These are phyloP conservation scores for Brachionus sp. DNA, from an alignment of 1,140 invertebrate genomes.

Conservation along the genomic window DNA sequence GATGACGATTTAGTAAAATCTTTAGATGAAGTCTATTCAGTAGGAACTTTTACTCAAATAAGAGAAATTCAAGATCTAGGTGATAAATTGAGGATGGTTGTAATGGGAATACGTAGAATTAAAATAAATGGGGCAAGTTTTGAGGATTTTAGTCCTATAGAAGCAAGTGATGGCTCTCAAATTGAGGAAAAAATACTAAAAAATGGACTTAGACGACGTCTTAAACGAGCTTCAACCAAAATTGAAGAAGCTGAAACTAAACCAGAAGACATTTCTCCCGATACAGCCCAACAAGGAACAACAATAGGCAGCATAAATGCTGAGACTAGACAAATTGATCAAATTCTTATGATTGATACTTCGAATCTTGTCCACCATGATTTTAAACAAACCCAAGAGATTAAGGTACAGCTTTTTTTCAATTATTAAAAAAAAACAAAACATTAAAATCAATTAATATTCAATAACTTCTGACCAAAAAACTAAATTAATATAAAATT, in stretches of 20 bases:
- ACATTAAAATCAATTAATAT: no score
- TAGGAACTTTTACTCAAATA: slow-evolving; percentile 97
- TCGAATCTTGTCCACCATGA: slow-evolving; percentile 86
- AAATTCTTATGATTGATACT: slow-evolving; percentile 84
- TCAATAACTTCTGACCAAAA: no score
- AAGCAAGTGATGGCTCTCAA: not conserved
- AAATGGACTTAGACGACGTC: slow-evolving; percentile 34
- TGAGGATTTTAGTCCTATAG: not conserved
- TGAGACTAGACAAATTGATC: slow-evolving; percentile 27
- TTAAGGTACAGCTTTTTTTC: slow-evolving; percentile 67
- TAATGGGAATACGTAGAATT: slow-evolving; percentile 81
- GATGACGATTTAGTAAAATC: slow-evolving; percentile 83
- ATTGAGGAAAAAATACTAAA: slow-evolving; percentile 33
- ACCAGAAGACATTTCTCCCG: not conserved
- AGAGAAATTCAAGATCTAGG: slow-evolving; percentile 93
- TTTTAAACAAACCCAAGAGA: slow-evolving; percentile 85
- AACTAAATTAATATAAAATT: no score
- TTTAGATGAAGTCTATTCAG: slow-evolving; percentile 78
- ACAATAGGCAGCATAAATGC: not conserved
- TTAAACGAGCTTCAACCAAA: not conserved
- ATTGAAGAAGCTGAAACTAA: slow-evolving; percentile 46
- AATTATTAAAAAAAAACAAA: no score
- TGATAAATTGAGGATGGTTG: slow-evolving; percentile 80
- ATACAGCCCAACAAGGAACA: not conserved
- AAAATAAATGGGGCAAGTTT: slow-evolving; percentile 65